Conservation (phyloP, 2,113 vertebrate genomes). For the Rafetus swinhoei region DNA sequence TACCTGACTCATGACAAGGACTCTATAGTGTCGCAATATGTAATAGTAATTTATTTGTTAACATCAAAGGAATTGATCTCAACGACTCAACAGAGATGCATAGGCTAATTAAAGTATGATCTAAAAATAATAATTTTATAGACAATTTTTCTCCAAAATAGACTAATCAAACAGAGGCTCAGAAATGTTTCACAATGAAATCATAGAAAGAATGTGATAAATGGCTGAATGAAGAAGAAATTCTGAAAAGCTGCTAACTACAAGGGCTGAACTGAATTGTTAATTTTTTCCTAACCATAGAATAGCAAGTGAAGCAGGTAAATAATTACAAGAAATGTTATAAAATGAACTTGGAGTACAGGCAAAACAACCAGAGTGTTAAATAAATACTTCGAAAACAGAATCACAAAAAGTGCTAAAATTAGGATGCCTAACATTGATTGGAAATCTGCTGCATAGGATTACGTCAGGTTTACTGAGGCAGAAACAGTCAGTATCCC, state of each 20-base stretch:
- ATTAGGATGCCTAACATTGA: constrained; percentile 50
- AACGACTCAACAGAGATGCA: background rate
- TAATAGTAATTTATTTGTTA: rapidly evolving
- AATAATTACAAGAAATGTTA: constrained; percentile 17
- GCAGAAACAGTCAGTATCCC: constrained; percentile 33
- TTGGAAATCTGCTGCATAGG: constrained; percentile 45
- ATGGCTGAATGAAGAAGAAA: background rate
- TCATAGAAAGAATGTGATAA: background rate
- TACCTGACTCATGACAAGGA: background rate
- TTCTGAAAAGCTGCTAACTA: background rate
- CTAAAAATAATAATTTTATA: background rate
- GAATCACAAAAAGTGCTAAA: constrained; percentile 16
- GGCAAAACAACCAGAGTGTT: constrained; percentile 46
- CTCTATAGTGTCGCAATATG: background rate
- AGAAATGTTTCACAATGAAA: background rate
- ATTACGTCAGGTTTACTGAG: constrained; percentile 25
- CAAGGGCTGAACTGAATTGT: background rate
- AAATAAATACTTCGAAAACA: constrained; percentile 56
- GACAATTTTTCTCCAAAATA: background rate
- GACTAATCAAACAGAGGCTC: background rate
- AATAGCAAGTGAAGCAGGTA: background rate
- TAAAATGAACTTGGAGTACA: constrained; percentile 44
- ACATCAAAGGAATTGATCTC: background rate
- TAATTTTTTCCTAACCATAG: background rate
- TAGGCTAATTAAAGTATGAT: background rate